A percentile compares a stretch with the other conserved stretches of the same genome.
Evolutionary conservation across 2,888 invertebrate species (phyloP).

Genomic region (Pterobdella sp.): DNA sequence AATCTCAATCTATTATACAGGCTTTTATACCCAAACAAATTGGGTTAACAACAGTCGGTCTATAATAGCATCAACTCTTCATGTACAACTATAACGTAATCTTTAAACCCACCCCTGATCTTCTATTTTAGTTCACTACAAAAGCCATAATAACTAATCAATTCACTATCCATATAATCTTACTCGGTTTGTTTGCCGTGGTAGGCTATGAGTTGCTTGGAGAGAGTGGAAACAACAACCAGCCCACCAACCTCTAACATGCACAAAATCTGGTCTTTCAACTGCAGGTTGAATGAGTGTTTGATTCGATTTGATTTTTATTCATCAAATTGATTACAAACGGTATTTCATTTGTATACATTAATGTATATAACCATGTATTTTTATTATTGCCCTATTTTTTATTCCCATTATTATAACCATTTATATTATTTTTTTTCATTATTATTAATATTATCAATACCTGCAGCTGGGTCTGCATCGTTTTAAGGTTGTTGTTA

Average conservation of each 20-base stretch:
- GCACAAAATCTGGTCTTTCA: constrained; percentile 28
- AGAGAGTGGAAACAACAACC: constrained; percentile 29
- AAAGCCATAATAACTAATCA: background rate
- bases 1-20: too few species aligned
- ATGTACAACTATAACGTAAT: background rate
- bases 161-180: too few species aligned
- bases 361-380: background rate
- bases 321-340: too few species aligned
- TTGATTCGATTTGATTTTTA: too few species aligned
- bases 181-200: constrained; percentile 24
- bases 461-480: constrained; percentile 12
- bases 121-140: background rate
- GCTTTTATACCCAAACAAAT: too few species aligned
- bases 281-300: constrained; percentile 6
- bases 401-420: constrained; percentile 39
- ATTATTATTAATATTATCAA: too few species aligned
- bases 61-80: too few species aligned
- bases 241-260: constrained; percentile 26
- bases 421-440: background rate
- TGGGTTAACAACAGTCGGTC: too few species aligned
- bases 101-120: background rate
- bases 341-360: too few species aligned
- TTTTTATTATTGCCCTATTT: constrained; percentile 4
- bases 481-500: constrained; percentile 20
- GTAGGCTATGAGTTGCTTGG: constrained; percentile 30